Evolutionary conservation across 1,140 invertebrate genomes (phyloP).

Genomic region (Brachionus koreanus): DNA sequence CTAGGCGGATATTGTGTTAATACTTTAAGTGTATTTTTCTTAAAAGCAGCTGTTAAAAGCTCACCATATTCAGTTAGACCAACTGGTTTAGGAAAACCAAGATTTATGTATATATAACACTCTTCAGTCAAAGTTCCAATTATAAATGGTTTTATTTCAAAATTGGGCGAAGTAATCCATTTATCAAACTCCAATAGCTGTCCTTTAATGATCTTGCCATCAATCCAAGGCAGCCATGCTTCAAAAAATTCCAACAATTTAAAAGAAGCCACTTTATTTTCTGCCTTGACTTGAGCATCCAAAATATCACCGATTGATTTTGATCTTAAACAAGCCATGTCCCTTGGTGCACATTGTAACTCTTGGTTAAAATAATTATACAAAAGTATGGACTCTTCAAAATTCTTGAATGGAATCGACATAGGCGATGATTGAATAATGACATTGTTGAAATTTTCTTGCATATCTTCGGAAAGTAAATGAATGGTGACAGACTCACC

Average conservation of each 20-base stretch:
- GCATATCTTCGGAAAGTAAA: constrained; percentile 75
- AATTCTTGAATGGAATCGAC: constrained; percentile 41
- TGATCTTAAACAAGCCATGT: neutral
- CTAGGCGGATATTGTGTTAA: constrained; percentile 21
- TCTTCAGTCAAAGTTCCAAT: constrained; percentile 43
- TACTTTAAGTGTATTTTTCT: constrained; percentile 9
- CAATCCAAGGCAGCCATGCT: constrained; percentile 36
- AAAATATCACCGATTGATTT: constrained; percentile 3
- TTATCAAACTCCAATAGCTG: constrained; percentile 14
- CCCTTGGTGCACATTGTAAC: neutral
- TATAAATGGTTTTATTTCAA: constrained; percentile 12
- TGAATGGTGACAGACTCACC: constrained; percentile 87
- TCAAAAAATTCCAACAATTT: constrained; percentile 44
- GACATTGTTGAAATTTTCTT: constrained; percentile 78
- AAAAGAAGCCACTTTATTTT: neutral
- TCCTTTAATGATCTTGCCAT: neutral
- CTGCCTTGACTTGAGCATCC: constrained; percentile 2
- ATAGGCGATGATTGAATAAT: constrained; percentile 60
- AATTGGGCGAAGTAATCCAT: neutral
- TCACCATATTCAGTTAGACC: neutral
- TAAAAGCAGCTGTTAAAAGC: neutral
- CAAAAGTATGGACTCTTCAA: constrained; percentile 1
- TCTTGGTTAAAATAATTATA: neutral
- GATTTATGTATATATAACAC: constrained; percentile 21
- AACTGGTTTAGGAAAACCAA: neutral